phyloP scores from a whole-genome alignment of 2,797 vertebrate species.

The Allobates femoralis region DNA sequence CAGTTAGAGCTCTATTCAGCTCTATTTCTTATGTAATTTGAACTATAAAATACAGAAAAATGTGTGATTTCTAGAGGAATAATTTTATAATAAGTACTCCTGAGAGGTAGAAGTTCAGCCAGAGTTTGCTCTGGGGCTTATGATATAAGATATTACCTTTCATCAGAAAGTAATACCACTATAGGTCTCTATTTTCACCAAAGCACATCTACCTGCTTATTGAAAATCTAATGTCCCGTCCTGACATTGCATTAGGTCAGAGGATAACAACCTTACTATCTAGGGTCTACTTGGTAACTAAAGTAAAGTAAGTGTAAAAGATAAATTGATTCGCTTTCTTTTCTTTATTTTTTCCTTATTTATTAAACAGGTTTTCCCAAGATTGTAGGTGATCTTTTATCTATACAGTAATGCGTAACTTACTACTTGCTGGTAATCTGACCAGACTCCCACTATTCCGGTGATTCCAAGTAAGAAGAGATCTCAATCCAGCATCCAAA shows the following conservation, averaged over 20 bases:
- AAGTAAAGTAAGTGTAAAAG: background rate
- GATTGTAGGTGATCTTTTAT: too few species aligned
- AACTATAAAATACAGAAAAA: slow-evolving; percentile 42
- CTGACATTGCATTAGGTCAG: background rate
- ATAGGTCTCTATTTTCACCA: slow-evolving; percentile 2
- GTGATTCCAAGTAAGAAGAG: too few species aligned
- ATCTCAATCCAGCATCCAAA: too few species aligned
- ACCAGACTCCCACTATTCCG: too few species aligned
- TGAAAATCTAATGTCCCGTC: slow-evolving; percentile 8
- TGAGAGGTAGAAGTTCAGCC: slow-evolving; percentile 49
- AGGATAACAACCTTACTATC: background rate
- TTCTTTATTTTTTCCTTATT: too few species aligned
- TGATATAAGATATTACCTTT: slow-evolving; percentile 42
- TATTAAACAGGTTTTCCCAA: too few species aligned
- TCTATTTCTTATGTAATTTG: slow-evolving; percentile 51
- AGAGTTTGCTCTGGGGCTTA: slow-evolving; percentile 54
- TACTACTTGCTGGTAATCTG: too few species aligned
- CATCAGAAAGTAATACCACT: slow-evolving; percentile 22
- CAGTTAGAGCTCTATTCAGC: slow-evolving; percentile 37
- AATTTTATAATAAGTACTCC: slow-evolving; percentile 58
- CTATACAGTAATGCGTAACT: too few species aligned
- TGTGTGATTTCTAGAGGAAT: slow-evolving; percentile 47
- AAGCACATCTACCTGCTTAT: slow-evolving; percentile 10
- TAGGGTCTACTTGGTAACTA: background rate
- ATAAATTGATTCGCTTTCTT: background rate